Evolutionary conservation across 92 coral and sea anemone species (phyloP).

Genomic region (Parazoanthus atlanticus): DNA sequence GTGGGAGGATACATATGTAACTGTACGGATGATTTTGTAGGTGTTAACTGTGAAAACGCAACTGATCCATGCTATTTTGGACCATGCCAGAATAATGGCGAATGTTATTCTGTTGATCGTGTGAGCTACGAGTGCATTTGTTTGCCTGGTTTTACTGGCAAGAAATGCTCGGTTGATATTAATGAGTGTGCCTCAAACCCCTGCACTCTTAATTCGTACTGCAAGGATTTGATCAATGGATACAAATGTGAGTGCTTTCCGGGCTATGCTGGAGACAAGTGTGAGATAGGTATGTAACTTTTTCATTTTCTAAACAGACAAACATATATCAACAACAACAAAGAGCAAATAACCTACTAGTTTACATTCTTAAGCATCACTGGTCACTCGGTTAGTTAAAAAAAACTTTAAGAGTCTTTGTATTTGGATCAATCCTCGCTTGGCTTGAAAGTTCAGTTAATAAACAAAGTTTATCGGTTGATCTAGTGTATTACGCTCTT

Average conservation of each 20-base stretch:
- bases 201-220: constrained; percentile 62
- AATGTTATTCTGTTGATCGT: constrained; percentile 42
- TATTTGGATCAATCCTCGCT: too few relatives aligned
- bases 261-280: constrained; percentile 63
- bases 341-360: too few relatives aligned
- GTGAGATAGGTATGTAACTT: constrained; percentile 62
- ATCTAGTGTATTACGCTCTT: too few relatives aligned
- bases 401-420: too few relatives aligned
- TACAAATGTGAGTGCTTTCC: constrained; percentile 61
- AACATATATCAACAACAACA: too few relatives aligned
- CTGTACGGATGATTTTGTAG: constrained; percentile 53
- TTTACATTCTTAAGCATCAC: too few relatives aligned
- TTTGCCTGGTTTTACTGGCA: constrained; percentile 60
- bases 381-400: too few relatives aligned
- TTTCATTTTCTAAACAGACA: background rate
- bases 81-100: constrained; percentile 64
- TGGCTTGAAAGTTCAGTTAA: too few relatives aligned
- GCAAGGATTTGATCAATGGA: constrained; percentile 57
- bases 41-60: constrained; percentile 56
- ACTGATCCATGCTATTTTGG: constrained; percentile 48
- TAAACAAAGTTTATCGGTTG: too few relatives aligned
- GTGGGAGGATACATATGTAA: constrained; percentile 62
- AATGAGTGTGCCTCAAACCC: constrained; percentile 73
- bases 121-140: constrained; percentile 49
- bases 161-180: constrained; percentile 60